phyloP scores from a whole-genome alignment of 2,797 vertebrate species.

The Squalus acanthias region DNA sequence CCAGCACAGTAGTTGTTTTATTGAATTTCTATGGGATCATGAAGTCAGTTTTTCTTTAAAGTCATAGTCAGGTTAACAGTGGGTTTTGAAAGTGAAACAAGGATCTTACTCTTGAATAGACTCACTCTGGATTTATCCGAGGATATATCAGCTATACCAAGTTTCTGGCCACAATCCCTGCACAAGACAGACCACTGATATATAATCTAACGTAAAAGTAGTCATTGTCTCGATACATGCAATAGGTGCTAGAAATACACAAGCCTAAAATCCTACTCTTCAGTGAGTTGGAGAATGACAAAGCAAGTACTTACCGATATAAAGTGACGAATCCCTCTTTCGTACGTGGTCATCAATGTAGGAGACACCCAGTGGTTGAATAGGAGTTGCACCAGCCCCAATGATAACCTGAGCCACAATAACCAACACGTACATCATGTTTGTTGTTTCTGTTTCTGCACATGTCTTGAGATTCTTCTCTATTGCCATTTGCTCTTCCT shows the following conservation, averaged over 20 bases:
- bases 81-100: not conserved
- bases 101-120: not conserved
- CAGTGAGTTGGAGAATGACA: not conserved
- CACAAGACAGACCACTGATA: not conserved
- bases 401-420: constrained; percentile 40
- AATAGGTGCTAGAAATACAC: not conserved
- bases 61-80: not conserved
- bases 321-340: constrained; percentile 40
- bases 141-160: not conserved
- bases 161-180: not conserved
- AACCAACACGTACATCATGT: constrained; percentile 39
- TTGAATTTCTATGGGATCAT: not conserved
- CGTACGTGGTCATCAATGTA: constrained; percentile 40
- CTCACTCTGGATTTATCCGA: not conserved
- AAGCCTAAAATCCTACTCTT: no score
- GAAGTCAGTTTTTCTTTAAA: not conserved
- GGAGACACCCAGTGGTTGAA: constrained; percentile 38
- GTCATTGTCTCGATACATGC: not conserved
- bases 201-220: not conserved
- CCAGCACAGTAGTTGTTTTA: not conserved
- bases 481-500: not conserved
- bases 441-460: constrained; percentile 38
- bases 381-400: constrained; percentile 37
- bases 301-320: constrained; percentile 35
- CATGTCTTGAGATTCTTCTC: constrained; percentile 36